Evolutionary conservation across 2,113 vertebrate genomes (phyloP).

Genomic region (Rostratula benghalensis): DNA sequence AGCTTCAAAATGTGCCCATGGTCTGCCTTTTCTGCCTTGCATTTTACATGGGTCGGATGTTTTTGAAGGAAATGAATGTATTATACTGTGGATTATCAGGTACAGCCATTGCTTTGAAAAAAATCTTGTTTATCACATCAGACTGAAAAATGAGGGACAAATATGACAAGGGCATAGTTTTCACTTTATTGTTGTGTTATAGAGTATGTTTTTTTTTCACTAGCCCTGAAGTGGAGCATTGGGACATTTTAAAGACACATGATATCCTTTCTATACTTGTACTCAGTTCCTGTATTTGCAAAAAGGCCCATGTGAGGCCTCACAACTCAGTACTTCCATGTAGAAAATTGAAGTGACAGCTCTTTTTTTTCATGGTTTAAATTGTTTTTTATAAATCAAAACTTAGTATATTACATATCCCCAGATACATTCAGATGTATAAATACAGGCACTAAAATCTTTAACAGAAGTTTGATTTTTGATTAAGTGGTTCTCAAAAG

Average conservation of each 20-base stretch:
- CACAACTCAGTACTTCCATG: background rate
- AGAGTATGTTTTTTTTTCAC: background rate
- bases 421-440: background rate
- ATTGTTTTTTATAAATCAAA: background rate
- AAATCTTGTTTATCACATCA: background rate
- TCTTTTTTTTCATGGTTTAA: background rate
- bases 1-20: background rate
- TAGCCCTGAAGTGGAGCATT: background rate
- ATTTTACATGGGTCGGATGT: background rate
- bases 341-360: background rate
- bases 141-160: background rate
- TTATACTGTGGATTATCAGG: background rate
- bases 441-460: background rate
- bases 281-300: background rate
- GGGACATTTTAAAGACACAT: background rate
- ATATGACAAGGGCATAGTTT: background rate
- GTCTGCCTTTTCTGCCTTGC: background rate
- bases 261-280: background rate
- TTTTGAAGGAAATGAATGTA: background rate
- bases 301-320: background rate
- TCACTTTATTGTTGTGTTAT: background rate
- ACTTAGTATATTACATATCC: background rate
- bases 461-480: background rate
- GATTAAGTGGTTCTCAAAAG: background rate
- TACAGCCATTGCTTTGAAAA: background rate